Evolutionary conservation across 2,797 vertebrate species (phyloP).

Genomic region (Liparis tanakae): DNA sequence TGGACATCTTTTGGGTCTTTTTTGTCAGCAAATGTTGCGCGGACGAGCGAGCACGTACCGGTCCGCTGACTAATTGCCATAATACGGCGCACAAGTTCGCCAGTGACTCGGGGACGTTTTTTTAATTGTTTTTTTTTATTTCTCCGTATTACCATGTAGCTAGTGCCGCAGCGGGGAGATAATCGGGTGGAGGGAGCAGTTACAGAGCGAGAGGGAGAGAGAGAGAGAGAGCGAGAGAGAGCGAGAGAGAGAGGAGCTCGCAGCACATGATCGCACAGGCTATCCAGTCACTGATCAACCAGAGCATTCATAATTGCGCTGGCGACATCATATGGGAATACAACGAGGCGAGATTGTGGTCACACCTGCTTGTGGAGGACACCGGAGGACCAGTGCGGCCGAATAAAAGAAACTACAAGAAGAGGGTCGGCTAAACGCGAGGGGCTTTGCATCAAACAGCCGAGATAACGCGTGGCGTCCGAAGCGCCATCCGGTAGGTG

Average conservation of each 20-base stretch:
- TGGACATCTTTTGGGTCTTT: conserved; percentile 15
- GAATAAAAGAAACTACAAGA: neutral
- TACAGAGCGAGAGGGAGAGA: conserved; percentile 37
- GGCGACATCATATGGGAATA: conserved; percentile 81
- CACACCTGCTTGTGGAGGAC: conserved; percentile 68
- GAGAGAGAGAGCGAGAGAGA: conserved; percentile 12
- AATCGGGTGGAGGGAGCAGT: conserved; percentile 78
- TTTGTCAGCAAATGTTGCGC: conserved; percentile 32
- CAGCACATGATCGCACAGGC: conserved; percentile 73
- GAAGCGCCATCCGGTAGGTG: conserved; percentile 69
- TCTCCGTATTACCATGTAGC: conserved; percentile 61
- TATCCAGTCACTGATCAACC: conserved; percentile 74
- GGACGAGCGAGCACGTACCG: conserved; percentile 48
- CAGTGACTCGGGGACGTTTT: conserved; percentile 62
- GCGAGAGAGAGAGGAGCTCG: conserved; percentile 58
- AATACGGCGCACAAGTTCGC: conserved; percentile 73
- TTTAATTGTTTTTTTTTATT: conserved; percentile 45
- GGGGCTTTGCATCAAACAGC: conserved; percentile 51
- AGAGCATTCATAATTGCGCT: conserved; percentile 66
- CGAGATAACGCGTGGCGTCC: conserved; percentile 49
- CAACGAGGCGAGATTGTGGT: conserved; percentile 68
- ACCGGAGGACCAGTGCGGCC: conserved; percentile 46
- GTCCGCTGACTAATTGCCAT: conserved; percentile 66
- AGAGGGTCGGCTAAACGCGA: conserved; percentile 44
- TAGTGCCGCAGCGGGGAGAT: conserved; percentile 80